Base-by-base conservation (phyloP, 2,797 vertebrate species). In the Garrulus glandarius region DNA sequence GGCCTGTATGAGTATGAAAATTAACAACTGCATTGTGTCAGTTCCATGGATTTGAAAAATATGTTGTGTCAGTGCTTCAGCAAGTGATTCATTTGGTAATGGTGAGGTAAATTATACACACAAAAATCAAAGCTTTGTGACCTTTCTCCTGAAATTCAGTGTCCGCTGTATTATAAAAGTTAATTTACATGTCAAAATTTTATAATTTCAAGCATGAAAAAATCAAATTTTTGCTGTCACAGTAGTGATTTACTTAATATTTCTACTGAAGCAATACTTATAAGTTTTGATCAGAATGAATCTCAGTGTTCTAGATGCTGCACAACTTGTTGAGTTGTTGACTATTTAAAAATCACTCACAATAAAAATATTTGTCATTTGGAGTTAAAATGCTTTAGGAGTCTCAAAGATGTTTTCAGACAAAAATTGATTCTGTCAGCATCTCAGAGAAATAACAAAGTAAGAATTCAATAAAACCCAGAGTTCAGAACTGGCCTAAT, bases 391-490 rank as follows among this genome's bases (percentile, higher is more conserved):
- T 61, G 47, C 85, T 86, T 80, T 63, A 74, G 59, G 49, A 90
- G 27, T 32, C 85, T 86, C 63, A 69, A 80, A 94, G 44, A 70
- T 0, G 0, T 86, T 94, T 93, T 72, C 59, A 94, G 85, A 69
- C 72, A n/a, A 64, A 76, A 93, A 94, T 92, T 92, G 74, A 88
- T 92, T 94, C 72, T 88, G 72, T 69, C 91, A 88, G 18, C 2
- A 1, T 86, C 82, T 72, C 4, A 1, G 82, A 67, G n/a, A 87
- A 96, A 94, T 77, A 95, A 59, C 67, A 70, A 91, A 94, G 80
- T 87, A 86, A 81, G 72, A 94, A 94, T 90, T 93, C 76, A 93
- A 56, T 94, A 93, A 90, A 84, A 70, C 24, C 19, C 23, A 15
- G 80, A 65, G 69, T 72, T 96, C 67, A 84, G 70, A 65, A 84